Evolutionary conservation across 2,113 vertebrate species (phyloP).

Genomic region (Eurystomus gularis): DNA sequence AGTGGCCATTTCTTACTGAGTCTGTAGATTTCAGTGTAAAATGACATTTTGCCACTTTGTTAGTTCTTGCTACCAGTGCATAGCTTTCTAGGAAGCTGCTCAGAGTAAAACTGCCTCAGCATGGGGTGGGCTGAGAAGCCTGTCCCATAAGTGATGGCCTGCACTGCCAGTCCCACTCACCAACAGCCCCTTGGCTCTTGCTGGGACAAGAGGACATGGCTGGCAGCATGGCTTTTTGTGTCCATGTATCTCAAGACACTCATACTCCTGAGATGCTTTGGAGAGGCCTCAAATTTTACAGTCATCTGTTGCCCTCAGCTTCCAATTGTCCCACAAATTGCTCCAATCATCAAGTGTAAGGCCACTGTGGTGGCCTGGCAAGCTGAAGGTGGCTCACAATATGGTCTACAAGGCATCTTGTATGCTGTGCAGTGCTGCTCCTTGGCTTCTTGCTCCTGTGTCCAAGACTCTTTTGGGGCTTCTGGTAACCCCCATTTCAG

Average conservation of each 20-base stretch:
- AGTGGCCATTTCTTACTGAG: background rate
- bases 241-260: background rate
- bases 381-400: background rate
- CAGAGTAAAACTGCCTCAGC: background rate
- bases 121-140: background rate
- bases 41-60: background rate
- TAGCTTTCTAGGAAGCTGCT: background rate
- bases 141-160: background rate
- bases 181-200: background rate
- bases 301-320: background rate
- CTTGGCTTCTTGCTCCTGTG: background rate
- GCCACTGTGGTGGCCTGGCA: no score
- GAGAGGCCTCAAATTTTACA: background rate
- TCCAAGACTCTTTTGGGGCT: background rate
- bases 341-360: background rate
- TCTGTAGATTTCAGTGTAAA: background rate
- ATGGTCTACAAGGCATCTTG: background rate
- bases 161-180: accelerated
- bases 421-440: background rate
- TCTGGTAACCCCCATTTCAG: background rate
- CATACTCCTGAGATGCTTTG: background rate
- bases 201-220: background rate
- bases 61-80: background rate
- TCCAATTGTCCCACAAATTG: background rate
- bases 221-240: background rate